A percentile compares a stretch with the other conserved stretches of the same genome.
Conservation (phyloP, 2,888 invertebrate species). For the Theretra japonica region DNA sequence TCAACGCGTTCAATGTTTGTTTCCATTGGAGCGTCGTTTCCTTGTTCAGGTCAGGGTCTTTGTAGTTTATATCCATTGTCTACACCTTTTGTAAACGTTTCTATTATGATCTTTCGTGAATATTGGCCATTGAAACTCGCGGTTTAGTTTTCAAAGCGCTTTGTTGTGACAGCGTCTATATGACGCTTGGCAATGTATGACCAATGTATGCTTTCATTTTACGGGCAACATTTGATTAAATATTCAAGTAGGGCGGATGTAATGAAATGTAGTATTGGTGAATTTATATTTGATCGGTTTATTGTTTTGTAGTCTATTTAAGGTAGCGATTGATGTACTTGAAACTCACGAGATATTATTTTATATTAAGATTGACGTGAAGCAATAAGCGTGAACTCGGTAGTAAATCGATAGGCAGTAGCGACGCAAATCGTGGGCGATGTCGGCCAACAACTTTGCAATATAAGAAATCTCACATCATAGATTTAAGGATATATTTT, state of each 20-base stretch:
- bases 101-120: constrained; percentile 34
- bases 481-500: no score
- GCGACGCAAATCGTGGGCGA: no score
- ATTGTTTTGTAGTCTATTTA: no score
- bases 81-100: constrained; percentile 31
- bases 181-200: neutral
- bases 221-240: neutral
- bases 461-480: no score
- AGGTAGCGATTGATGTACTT: no score
- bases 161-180: constrained; percentile 12
- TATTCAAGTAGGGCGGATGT: neutral
- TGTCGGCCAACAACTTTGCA: no score
- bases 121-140: constrained; percentile 34
- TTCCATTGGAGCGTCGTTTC: constrained; percentile 50
- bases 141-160: constrained; percentile 25
- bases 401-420: no score
- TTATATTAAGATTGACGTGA: no score
- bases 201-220: neutral
- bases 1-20: constrained; percentile 52
- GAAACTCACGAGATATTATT: no score
- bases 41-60: constrained; percentile 45
- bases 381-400: no score
- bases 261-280: neutral
- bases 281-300: no score
- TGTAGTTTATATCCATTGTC: constrained; percentile 49